phyloP scores from a whole-genome alignment of 2,888 invertebrate genomes.

The Crocallis elinguaria region DNA sequence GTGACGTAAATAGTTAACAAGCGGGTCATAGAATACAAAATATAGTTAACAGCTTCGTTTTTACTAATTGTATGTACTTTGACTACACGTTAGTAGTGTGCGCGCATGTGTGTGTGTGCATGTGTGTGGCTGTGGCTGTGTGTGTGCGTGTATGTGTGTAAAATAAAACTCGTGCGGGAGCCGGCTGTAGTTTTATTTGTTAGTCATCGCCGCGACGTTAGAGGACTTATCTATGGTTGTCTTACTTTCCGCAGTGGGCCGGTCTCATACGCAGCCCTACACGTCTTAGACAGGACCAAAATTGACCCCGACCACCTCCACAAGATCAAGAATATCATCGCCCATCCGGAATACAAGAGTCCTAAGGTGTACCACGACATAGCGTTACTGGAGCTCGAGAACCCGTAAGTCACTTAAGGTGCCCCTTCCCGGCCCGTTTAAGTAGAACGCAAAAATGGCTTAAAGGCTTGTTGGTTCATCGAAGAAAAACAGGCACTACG shows the following conservation, averaged over 20 bases:
- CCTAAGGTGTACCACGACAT: conserved; percentile 57
- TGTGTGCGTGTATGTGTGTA: too few relatives aligned
- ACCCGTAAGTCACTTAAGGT: conserved; percentile 37
- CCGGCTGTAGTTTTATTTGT: conserved; percentile 73
- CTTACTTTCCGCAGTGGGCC: conserved; percentile 29
- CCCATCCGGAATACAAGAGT: conserved; percentile 49
- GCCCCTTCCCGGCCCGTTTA: too few relatives aligned
- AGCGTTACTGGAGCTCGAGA: conserved; percentile 50
- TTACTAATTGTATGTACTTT: too few relatives aligned
- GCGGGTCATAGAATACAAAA: too few relatives aligned
- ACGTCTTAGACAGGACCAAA: conserved; percentile 13
- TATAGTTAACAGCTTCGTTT: too few relatives aligned
- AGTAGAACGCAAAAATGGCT: too few relatives aligned
- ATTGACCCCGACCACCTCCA: conserved; percentile 30
- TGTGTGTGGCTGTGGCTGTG: too few relatives aligned
- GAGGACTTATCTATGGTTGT: background rate
- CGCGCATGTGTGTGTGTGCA: too few relatives aligned
- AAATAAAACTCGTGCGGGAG: conserved; percentile 70
- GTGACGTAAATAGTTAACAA: too few relatives aligned
- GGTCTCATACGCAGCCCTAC: conserved; percentile 33
- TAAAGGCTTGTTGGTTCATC: too few relatives aligned
- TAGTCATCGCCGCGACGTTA: conserved; percentile 33
- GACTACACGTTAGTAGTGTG: too few relatives aligned
- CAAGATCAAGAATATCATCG: conserved; percentile 33
- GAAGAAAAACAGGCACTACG: too few relatives aligned